phyloP scores from a whole-genome alignment of 2,113 vertebrate species.

The Oriolus oriolus region DNA sequence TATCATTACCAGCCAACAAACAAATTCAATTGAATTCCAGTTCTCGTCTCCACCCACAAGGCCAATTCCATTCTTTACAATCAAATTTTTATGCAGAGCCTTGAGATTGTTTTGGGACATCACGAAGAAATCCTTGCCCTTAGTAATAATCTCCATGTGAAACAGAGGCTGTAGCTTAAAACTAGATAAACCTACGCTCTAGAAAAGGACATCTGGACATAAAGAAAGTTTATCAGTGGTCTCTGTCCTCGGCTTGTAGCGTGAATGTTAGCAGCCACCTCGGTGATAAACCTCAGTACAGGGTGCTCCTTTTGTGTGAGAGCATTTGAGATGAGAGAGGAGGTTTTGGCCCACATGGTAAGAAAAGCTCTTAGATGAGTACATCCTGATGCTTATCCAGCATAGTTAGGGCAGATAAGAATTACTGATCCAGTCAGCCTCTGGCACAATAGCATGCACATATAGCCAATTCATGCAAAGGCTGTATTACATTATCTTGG shows the following conservation, averaged over 20 bases:
- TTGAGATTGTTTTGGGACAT: neutral
- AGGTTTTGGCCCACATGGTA: neutral
- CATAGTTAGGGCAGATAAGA: conserved; percentile 12
- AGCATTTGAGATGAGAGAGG: neutral
- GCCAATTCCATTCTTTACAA: neutral
- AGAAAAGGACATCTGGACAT: neutral
- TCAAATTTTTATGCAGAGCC: neutral
- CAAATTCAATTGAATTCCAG: neutral
- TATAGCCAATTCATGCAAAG: conserved; percentile 23
- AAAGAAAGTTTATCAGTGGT: neutral
- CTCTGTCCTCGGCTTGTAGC: neutral
- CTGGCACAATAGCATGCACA: neutral
- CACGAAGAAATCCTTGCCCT: neutral
- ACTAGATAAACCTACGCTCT: neutral
- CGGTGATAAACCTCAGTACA: neutral
- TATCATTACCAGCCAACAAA: neutral
- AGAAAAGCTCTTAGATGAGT: conserved; percentile 26
- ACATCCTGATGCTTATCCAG: conserved; percentile 19
- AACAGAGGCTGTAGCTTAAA: neutral
- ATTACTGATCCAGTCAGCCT: conserved; percentile 35
- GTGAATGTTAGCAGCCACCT: neutral
- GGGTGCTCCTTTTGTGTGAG: neutral
- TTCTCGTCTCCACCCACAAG: neutral
- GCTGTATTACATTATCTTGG: conserved; percentile 24
- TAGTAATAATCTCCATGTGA: neutral